phyloP scores from a whole-genome alignment of 1,140 invertebrate genomes.

The Drosophila truncata region DNA sequence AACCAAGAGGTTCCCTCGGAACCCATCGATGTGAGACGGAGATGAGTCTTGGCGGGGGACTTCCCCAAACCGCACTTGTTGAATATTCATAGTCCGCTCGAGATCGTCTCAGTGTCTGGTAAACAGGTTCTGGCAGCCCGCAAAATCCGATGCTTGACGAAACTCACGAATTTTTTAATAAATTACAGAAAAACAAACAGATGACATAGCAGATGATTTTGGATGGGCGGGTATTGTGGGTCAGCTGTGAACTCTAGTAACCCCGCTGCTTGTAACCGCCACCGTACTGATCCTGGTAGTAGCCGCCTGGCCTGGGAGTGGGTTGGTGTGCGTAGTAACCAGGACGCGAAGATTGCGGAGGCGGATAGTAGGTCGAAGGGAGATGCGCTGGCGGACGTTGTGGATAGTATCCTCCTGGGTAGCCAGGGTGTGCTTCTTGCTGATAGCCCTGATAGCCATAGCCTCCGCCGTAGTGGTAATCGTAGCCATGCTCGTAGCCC shows the following conservation, averaged over 20 bases:
- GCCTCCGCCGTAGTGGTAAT: conserved; percentile 71
- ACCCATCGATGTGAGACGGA: conserved; percentile 52
- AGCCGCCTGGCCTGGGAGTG: conserved; percentile 3
- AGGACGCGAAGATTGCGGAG: conserved; percentile 11
- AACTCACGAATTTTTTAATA: conserved; percentile 49
- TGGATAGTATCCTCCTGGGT: conserved; percentile 41
- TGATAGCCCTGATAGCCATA: conserved; percentile 35
- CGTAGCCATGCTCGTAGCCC: conserved; percentile 66
- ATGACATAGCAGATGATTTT: conserved; percentile 7
- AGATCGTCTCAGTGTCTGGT: conserved; percentile 24
- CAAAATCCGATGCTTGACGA: conserved; percentile 11
- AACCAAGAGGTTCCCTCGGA: conserved; percentile 5
- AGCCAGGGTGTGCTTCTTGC: conserved; percentile 9
- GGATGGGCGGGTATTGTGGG: background rate
- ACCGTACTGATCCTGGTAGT: conserved; percentile 47
- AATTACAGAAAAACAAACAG: conserved; percentile 46
- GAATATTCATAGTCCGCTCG: conserved; percentile 32
- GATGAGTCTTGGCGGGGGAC: conserved; percentile 16
- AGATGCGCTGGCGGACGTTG: conserved; percentile 11
- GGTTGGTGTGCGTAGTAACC: conserved; percentile 36
- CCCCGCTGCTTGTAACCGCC: conserved; percentile 63
- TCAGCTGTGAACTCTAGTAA: conserved; percentile 44
- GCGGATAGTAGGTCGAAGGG: conserved; percentile 17
- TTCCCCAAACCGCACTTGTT: conserved; percentile 15
- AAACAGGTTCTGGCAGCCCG: conserved; percentile 52